phyloP scores from a whole-genome alignment of 2,113 vertebrate species.

The Poicephalus gulielmi region DNA sequence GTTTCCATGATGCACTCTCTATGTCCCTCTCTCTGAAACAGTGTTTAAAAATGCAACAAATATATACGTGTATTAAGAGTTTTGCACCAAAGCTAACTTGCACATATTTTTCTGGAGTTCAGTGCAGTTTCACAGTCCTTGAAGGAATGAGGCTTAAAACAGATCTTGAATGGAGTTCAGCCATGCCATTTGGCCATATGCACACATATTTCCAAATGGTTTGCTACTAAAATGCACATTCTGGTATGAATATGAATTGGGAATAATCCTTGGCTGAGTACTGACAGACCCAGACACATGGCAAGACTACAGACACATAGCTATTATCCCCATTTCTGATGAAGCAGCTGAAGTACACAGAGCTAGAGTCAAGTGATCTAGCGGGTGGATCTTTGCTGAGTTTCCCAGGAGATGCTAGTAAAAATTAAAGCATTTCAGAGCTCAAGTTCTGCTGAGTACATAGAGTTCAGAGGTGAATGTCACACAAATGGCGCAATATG shows the following conservation, averaged over 20 bases:
- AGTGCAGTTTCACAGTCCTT: background rate
- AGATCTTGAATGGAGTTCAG: background rate
- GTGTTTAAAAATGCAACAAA: background rate
- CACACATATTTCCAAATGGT: background rate
- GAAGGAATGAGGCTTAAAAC: background rate
- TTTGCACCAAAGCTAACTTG: background rate
- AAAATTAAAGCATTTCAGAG: background rate
- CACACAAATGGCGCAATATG: background rate
- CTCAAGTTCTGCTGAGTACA: background rate
- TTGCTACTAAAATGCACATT: background rate
- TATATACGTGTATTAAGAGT: background rate
- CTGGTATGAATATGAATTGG: background rate
- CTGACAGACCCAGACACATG: fast-evolving
- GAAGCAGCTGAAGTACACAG: background rate
- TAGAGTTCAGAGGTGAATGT: background rate
- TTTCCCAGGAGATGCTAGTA: background rate
- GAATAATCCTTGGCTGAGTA: background rate
- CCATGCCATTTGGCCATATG: background rate
- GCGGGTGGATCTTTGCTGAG: background rate
- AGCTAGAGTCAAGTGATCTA: background rate
- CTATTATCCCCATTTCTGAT: background rate
- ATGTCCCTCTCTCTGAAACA: background rate
- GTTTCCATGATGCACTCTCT: background rate
- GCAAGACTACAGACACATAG: background rate
- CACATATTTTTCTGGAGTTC: background rate